Evolutionary conservation across 1,140 invertebrate genomes (phyloP), one percentile per base, ranked within the genome.

Genomic region (Episyrphus balteatus): DNA sequence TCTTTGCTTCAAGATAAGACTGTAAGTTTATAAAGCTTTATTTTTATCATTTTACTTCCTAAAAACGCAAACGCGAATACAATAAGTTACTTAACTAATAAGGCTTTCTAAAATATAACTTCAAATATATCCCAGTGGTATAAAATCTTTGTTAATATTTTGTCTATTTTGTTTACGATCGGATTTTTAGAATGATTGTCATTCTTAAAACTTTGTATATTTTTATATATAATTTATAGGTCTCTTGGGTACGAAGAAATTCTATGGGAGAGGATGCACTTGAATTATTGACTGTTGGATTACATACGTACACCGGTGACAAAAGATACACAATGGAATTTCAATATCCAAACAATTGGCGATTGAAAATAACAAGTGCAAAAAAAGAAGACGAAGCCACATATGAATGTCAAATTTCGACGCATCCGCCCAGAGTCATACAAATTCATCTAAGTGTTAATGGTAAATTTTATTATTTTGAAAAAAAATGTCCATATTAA

Each of bases 1-100:
- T 86, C 84, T 53, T 70, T 88, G 48, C 73, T 91, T 15, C 84
- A 86, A 60, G 86, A 88, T 72, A 89, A 89, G 77, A 88, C 84
- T 68, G 87, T 89, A 64, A 81, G 83, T 73, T 44, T 26, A 2
- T 19, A 10, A n/a, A 33, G n/a, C n/a, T n/a, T n/a, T n/a, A n/a
- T n/a, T n/a, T n/a, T n/a, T n/a, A n/a, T n/a, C n/a, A n/a, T n/a
- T n/a, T n/a, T n/a, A n/a, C n/a, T n/a, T n/a, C n/a, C n/a, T n/a
- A n/a, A n/a, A n/a, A n/a, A n/a, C n/a, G n/a, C n/a, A n/a, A n/a
- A n/a, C n/a, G n/a, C n/a, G n/a, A n/a, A n/a, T n/a, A n/a, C n/a
- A n/a, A n/a, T n/a, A n/a, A n/a, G n/a, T n/a, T n/a, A n/a, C n/a
- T n/a, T n/a, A n/a, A n/a, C n/a, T n/a, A n/a, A n/a, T n/a, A n/a